Base-by-base conservation (phyloP, 2,113 vertebrate species). In the Terrapene triunguis region DNA sequence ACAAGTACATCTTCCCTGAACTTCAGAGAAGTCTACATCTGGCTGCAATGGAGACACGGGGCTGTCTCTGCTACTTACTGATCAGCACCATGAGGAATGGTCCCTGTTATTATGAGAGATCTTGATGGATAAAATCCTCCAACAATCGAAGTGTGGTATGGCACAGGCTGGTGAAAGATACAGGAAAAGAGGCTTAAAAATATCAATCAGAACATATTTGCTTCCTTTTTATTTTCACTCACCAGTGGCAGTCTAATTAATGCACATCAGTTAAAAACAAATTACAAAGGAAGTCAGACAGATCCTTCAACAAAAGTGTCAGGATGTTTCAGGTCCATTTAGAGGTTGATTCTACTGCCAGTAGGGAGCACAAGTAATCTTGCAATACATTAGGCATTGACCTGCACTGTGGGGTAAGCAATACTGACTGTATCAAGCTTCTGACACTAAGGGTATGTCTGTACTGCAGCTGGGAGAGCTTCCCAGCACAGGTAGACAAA, bases 71-170 rank as follows among this genome's bases (percentile, higher is more conserved):
- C 13, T 21, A 12, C 95, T 96, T 87, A 99, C 99, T 98, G 98
- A 4, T 85, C 78, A 44, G 98, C 98, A 2, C 10, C 6, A 53
- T 95, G 96, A 10, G 92, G 84, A 81, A 98, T 29, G 1, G 48
- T 88, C 57, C 99, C 99, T 1, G 98, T 96, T 84, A 99, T 94
- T 1, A 94, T 94, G 94, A 99, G 97, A 84, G 90, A 97, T 95
- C 94, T 98, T 44, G 97, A 98, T 5, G 97, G 96, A 32, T 16
- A 57, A 38, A 99, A 82, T 82, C 98, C 99, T 5, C 98, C 98
- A 2, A 42, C 89, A 84, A 99, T 98, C 38, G 14, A 1, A 7
- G 91, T 91, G 54, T 80, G 97, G 92, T 98, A 99, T 16, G 98
- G 98, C 13, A 99, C 29, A 3, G 9, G 29, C 99, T 99, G 89